Evolutionary conservation across 2,797 vertebrate species (phyloP).

Genomic region (Capromys pilorides): DNA sequence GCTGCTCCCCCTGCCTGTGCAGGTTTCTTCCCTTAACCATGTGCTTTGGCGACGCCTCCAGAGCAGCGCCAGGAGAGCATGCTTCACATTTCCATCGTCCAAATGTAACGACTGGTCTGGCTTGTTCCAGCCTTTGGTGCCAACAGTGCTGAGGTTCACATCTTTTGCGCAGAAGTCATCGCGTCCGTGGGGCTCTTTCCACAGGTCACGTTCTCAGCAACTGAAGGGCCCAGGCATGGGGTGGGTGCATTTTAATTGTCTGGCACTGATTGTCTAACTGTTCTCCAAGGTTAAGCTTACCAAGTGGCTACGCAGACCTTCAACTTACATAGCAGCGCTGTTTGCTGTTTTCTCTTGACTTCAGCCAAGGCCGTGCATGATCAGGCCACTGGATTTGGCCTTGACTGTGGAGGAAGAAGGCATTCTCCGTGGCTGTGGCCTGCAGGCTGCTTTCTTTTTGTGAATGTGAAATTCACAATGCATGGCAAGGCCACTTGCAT

Average conservation of each 20-base stretch:
- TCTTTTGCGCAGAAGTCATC: not conserved
- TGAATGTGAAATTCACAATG: not conserved
- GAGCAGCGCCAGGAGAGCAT: constrained; percentile 29
- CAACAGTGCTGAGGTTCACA: not conserved
- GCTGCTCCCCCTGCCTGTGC: not conserved
- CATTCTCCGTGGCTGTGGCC: not conserved
- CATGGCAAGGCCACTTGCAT: not conserved
- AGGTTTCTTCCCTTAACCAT: not conserved
- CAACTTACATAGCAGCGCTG: not conserved
- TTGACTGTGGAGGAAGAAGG: not conserved
- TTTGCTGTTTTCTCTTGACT: not conserved
- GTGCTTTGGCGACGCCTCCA: constrained; percentile 35
- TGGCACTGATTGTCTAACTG: not conserved
- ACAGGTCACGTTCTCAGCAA: not conserved
- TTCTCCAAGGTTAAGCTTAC: not conserved
- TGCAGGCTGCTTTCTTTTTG: not conserved
- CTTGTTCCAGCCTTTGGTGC: not conserved
- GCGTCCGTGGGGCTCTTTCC: not conserved
- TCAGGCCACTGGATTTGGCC: not conserved
- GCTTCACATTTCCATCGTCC: not conserved
- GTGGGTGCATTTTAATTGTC: not conserved
- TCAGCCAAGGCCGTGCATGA: not conserved
- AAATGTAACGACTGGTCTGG: not conserved
- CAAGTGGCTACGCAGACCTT: not conserved
- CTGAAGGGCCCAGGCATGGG: not conserved